Base-by-base conservation (phyloP, 2,888 invertebrate genomes). In the Drosophila prostipennis region DNA sequence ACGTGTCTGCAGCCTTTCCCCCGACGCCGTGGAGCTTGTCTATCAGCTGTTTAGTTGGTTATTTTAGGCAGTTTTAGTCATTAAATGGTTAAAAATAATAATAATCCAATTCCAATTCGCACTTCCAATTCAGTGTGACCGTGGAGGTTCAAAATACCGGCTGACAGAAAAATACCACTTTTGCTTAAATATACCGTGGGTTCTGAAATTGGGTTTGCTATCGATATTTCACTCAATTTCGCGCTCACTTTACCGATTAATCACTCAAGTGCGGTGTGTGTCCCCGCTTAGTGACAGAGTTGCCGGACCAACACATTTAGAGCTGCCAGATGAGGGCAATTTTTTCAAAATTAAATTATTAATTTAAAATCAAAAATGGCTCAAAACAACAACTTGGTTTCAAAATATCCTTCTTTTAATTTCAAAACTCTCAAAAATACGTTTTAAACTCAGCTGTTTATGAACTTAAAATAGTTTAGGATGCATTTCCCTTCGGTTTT, bases 391-490 rank as follows among this genome's bases (percentile, higher is more conserved):
- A 26, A 6, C 6, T 23, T 37, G 1, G 3, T 11, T 11, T 29
- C 5, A 7, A 8, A 19, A 42, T n/a, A 1, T 40, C 10, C 14
- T n/a, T 6, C 7, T 26, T 60, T 61, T 60, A 34, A 46, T 40
- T 37, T 3, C 13, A 46, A 59, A 46, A 40, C 14, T 43, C 7
- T 16, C 42, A 19, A 43, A 32, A n/a, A 13, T 26, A n/a, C 6
- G 34, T 45, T 55, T 55, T 13, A 26, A 36, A 36, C 43, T 19
- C 3, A 8, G 39, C 6, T 19, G 39, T 16, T 3, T 13, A 23
- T 14, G 37, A 8, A 10, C 61, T 61, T 61, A 61, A 10, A 11
- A 23, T 42, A 60, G 34, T 26, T 58, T 48, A 63, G 61, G 61
- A 63, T 63, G 61, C 29, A 16, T 37, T 29, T 16, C 19, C 3